These are phyloP conservation scores for Hephaestus fuliginosus DNA, from an alignment of 2,797 vertebrate species.

Conservation along the genomic window DNA sequence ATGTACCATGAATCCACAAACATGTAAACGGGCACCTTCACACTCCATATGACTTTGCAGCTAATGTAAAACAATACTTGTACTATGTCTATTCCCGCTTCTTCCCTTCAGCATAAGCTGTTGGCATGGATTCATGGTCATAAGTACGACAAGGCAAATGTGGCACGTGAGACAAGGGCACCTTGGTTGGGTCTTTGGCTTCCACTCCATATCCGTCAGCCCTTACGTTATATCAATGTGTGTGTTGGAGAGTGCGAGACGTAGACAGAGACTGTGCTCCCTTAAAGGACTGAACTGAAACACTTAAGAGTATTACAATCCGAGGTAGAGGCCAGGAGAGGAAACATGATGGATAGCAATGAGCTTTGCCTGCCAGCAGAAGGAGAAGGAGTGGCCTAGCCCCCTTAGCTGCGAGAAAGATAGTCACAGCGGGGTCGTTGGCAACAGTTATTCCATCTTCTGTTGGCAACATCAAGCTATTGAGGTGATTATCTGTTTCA, in stretches of 20 bases:
- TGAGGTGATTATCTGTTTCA: slow-evolving; percentile 54
- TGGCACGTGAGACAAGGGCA: slow-evolving; percentile 66
- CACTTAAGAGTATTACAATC: slow-evolving; percentile 87
- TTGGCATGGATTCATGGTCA: slow-evolving; percentile 22
- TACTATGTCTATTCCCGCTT: slow-evolving; percentile 13
- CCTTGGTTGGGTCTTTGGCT: slow-evolving; percentile 60
- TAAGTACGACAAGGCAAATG: slow-evolving; percentile 47
- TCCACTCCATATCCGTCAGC: slow-evolving; percentile 47
- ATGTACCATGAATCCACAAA: slow-evolving; percentile 26
- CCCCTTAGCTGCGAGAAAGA: slow-evolving; percentile 34
- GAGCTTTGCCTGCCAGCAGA: slow-evolving; percentile 61
- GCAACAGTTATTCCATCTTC: slow-evolving; percentile 43
- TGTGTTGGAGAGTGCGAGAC: slow-evolving; percentile 54
- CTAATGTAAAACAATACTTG: slow-evolving; percentile 23
- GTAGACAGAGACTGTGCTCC: slow-evolving; percentile 52
- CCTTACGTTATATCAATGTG: slow-evolving; percentile 54
- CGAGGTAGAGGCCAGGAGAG: slow-evolving; percentile 60
- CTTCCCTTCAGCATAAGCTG: slow-evolving; percentile 16
- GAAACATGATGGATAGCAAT: slow-evolving; percentile 73
- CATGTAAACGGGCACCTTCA: background rate
- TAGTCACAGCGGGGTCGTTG: slow-evolving; percentile 29
- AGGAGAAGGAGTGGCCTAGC: slow-evolving; percentile 43
- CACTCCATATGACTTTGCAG: slow-evolving; percentile 6
- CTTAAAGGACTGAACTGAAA: slow-evolving; percentile 75
- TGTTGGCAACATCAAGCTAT: slow-evolving; percentile 34